phyloP scores from a whole-genome alignment of 2,797 vertebrate species.

The Hypotaenidia philippensis region DNA sequence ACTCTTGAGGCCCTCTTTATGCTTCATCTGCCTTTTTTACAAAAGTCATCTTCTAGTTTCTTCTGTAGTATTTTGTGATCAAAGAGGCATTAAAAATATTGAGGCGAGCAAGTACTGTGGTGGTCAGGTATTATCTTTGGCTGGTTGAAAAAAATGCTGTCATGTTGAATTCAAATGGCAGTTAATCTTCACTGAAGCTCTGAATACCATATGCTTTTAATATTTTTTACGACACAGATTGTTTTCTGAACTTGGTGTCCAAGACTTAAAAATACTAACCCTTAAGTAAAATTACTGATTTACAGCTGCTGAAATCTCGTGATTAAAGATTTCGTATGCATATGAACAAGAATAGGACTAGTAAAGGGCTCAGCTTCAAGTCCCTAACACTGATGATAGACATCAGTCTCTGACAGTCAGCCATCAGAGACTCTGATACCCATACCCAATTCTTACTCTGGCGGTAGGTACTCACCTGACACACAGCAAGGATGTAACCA shows the following conservation, averaged over 20 bases:
- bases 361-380: not conserved
- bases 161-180: not conserved
- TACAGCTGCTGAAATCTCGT: not conserved
- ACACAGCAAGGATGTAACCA: not conserved
- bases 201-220: not conserved
- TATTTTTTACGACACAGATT: not conserved
- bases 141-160: not conserved
- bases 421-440: not conserved
- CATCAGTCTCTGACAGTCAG: not conserved
- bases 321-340: not conserved
- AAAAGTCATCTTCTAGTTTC: not conserved
- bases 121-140: not conserved
- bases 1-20: not conserved
- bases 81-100: not conserved
- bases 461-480: not conserved
- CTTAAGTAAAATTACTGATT: constrained; percentile 1
- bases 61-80: not conserved
- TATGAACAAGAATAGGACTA: not conserved
- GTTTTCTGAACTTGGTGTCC: not conserved
- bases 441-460: not conserved
- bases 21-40: not conserved
- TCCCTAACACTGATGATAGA: not conserved
- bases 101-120: not conserved
- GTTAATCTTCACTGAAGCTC: not conserved
- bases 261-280: not conserved